Conservation (phyloP, 2,888 invertebrate genomes). For the Thera britannica region DNA sequence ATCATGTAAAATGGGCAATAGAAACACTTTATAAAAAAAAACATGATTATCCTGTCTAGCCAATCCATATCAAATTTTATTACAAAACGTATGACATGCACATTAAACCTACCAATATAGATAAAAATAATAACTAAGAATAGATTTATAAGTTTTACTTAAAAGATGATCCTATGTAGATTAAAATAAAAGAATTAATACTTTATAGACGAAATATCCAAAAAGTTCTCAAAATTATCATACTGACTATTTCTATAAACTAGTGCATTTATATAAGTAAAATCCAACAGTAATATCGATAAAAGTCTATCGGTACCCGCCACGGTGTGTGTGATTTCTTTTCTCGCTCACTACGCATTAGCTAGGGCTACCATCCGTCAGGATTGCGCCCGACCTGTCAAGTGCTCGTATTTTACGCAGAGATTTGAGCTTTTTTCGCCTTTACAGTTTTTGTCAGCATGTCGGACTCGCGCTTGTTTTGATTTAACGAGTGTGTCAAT, state of each 20-base stretch:
- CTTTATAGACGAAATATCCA: not conserved
- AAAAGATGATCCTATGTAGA: no score
- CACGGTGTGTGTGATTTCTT: conserved; percentile 29
- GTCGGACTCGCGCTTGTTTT: conserved; percentile 25
- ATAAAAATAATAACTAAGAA: no score
- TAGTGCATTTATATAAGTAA: conserved; percentile 28
- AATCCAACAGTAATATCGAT: conserved; percentile 36
- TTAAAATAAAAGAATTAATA: not conserved
- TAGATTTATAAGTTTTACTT: no score
- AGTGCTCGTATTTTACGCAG: conserved; percentile 30
- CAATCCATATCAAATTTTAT: no score
- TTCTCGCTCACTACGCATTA: conserved; percentile 37
- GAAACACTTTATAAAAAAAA: no score
- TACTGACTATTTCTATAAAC: conserved; percentile 21
- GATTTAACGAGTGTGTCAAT: conserved; percentile 16
- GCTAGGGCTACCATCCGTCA: conserved; percentile 41
- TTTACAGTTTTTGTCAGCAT: conserved; percentile 25
- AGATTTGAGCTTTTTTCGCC: conserved; percentile 31
- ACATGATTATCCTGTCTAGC: no score
- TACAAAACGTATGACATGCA: no score
- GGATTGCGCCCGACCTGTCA: conserved; percentile 38
- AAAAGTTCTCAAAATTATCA: conserved; percentile 15
- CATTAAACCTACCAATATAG: no score
- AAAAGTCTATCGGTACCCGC: conserved; percentile 37
- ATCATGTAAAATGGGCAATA: no score